Evolutionary conservation across 2,888 invertebrate genomes (phyloP), one percentile per base, ranked within the genome.

Genomic region (Pseudococcus jackbeardsleyi): DNA sequence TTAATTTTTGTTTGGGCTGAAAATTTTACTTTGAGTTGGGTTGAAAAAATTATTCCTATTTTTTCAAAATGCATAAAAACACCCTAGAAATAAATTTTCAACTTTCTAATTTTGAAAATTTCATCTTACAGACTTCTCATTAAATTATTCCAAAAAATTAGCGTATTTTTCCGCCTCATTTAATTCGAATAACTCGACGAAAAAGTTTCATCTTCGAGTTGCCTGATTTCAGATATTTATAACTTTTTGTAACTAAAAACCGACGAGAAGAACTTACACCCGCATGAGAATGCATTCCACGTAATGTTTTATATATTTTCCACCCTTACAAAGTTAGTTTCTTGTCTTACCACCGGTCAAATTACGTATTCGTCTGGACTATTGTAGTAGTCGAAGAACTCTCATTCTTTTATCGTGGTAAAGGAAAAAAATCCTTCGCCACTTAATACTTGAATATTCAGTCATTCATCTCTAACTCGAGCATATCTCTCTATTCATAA

Each of bases 401-500:
- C 11, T 15, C 11, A 12, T 50, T 50, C 15, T 4, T 50, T 12
- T 12, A 15, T 15, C 48, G 15, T 50, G 15, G 11, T 12, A 50
- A 50, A 4, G 12, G 11, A 12, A 12, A 50, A 12, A 42, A 42
- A 6, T 3, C 8, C 48, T 50, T 46, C 48, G 48, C 48, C 48
- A 1, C 12, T 50, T 50, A 50, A 15, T 50, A 15, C 48, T 50
- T 50, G 48, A 50, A 50, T 50, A 50, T 50, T 50, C 48, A 59
- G 59, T 59, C 59, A 59, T 59, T 59, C 59, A 59, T 59, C 59
- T 59, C 59, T 59, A n/a, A 59, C 15, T n/a, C n/a, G 59, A 17
- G 59, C 17, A 19, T 59, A 59, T 59, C 17, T 59, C n/a, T 59
- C n/a, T 59, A 59, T 59, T 59, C 59, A 59, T 59, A n/a, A 59